A percentile compares a stretch with the other conserved stretches of the same genome.
Evolutionary conservation across 2,797 vertebrate genomes (phyloP).

Genomic region (Gallinago stenura): DNA sequence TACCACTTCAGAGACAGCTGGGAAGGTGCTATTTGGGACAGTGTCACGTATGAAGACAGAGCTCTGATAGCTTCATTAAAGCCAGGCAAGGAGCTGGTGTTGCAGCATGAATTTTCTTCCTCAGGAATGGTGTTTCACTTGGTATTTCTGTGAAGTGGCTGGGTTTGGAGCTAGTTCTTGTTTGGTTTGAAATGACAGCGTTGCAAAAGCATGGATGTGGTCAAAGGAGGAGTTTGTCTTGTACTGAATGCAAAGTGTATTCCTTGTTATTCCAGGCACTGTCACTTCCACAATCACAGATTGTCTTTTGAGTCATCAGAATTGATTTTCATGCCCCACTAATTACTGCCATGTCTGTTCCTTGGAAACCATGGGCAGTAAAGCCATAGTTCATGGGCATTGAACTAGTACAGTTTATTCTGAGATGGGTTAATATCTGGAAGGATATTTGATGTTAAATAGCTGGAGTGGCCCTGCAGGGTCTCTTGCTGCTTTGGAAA

Average conservation of each 20-base stretch:
- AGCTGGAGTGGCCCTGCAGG: not conserved
- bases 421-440: slow-evolving; percentile 1
- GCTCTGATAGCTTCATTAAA: not conserved
- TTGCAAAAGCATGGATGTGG: fast-evolving
- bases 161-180: not conserved
- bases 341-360: not conserved
- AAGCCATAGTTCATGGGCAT: not conserved
- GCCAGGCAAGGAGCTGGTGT: not conserved
- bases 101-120: not conserved
- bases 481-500: not conserved
- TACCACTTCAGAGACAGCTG: fast-evolving
- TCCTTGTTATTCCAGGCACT: not conserved
- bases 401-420: not conserved
- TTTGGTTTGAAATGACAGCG: fast-evolving
- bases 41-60: not conserved
- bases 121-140: not conserved
- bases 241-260: not conserved
- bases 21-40: not conserved
- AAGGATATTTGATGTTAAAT: slow-evolving; percentile 2
- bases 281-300: not conserved
- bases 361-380: not conserved
- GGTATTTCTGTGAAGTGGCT: fast-evolving
- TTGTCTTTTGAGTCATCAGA: slow-evolving; percentile 25
- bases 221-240: not conserved
- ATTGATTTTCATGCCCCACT: slow-evolving; percentile 24